Percentiles rank a stretch among this genome's conserved stretches.
phyloP scores from a whole-genome alignment of 2,888 invertebrate species.

The Rhagophthalmus giganteus region DNA sequence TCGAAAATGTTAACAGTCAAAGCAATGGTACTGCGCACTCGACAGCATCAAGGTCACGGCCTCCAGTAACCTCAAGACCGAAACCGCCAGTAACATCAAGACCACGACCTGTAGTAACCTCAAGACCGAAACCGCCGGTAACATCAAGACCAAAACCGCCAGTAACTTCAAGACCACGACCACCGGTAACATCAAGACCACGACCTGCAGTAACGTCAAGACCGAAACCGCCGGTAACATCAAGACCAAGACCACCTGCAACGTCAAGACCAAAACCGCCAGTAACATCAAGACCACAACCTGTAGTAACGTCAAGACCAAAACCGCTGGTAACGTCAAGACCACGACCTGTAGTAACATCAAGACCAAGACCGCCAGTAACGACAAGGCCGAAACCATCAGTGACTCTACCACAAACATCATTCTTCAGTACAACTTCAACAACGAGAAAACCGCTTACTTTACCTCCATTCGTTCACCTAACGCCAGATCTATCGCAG shows the following conservation, averaged over 20 bases:
- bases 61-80: too few relatives aligned
- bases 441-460: constrained; percentile 3
- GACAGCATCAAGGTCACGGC: too few relatives aligned
- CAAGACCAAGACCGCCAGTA: too few relatives aligned
- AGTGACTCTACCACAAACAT: too few relatives aligned
- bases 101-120: too few relatives aligned
- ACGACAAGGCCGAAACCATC: constrained; percentile 1
- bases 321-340: too few relatives aligned
- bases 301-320: constrained; percentile 1
- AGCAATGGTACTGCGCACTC: neutral
- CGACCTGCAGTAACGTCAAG: neutral
- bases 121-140: too few relatives aligned
- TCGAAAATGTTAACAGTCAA: neutral
- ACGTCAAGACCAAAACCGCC: constrained; percentile 1
- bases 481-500: constrained; percentile 1
- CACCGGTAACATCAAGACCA: neutral
- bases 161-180: constrained; percentile 2
- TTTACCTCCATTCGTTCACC: constrained; percentile 2
- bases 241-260: neutral
- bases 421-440: neutral
- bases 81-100: too few relatives aligned
- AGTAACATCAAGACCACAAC: neutral
- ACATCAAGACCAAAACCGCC: neutral
- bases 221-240: neutral
- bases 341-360: too few relatives aligned